These are phyloP conservation scores for Numida meleagris DNA, from an alignment of 2,113 vertebrate species.

Conservation along the genomic window DNA sequence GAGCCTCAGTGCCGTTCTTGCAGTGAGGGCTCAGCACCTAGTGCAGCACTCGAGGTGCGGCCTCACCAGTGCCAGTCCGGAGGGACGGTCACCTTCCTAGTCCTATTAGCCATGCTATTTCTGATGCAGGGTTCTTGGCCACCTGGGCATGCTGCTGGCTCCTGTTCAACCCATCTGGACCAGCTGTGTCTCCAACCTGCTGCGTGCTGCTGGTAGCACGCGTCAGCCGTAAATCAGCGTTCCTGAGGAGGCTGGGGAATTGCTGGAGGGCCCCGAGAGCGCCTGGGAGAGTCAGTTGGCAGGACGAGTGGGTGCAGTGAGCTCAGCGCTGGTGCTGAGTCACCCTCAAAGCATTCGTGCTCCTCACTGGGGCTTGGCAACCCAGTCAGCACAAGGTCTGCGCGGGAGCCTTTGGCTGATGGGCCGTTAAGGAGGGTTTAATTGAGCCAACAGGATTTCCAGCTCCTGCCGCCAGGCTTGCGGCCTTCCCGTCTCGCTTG, in stretches of 20 bases:
- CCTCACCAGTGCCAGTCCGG: background rate
- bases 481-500: background rate
- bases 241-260: background rate
- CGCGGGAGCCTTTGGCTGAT: background rate
- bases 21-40: background rate
- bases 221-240: background rate
- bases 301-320: background rate
- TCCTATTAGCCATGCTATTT: background rate
- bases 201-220: background rate
- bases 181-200: background rate
- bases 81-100: background rate
- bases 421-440: background rate
- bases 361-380: conserved; percentile 5
- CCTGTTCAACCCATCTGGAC: background rate
- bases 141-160: background rate
- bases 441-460: background rate
- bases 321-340: background rate
- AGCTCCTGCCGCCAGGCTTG: background rate
- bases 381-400: background rate
- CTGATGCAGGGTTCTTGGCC: background rate
- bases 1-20: background rate
- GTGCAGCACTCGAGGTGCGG: background rate
- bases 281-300: background rate
- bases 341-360: background rate
- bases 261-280: background rate